phyloP scores from a whole-genome alignment of 2,797 vertebrate species.

The Spatula clypeata region DNA sequence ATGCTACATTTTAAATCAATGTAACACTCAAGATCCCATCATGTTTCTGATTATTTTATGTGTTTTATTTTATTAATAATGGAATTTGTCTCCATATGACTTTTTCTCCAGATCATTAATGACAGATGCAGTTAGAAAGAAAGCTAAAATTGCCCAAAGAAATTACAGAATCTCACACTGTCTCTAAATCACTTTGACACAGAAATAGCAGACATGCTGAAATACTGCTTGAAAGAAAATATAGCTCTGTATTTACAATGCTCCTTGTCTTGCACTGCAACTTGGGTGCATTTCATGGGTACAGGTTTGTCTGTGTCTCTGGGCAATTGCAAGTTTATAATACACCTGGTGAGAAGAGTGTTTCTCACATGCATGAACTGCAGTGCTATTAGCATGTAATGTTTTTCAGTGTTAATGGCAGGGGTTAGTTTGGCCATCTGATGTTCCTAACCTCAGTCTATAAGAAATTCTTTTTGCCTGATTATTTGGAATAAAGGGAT shows the following conservation, averaged over 20 bases:
- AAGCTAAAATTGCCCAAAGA: background rate
- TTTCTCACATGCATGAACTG: background rate
- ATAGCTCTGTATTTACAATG: background rate
- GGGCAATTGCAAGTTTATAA: background rate
- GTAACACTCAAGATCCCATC: background rate
- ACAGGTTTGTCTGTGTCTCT: background rate
- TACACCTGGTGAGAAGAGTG: background rate
- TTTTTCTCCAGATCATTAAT: background rate
- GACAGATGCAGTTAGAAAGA: background rate
- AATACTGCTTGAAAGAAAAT: background rate
- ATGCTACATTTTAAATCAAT: background rate
- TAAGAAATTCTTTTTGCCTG: background rate
- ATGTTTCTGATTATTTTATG: background rate
- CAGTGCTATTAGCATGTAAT: background rate
- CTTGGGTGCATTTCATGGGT: background rate
- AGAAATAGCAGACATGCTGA: background rate
- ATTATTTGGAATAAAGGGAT: background rate
- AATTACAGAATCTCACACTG: background rate
- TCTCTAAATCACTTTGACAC: background rate
- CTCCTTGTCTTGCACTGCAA: background rate
- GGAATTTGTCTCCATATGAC: background rate
- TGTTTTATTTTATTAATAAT: background rate
- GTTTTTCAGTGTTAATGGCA: background rate
- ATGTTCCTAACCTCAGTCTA: background rate
- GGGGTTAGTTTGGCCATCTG: background rate